phyloP scores from a whole-genome alignment of 2,888 invertebrate species.

The Drosophila anomalata region DNA sequence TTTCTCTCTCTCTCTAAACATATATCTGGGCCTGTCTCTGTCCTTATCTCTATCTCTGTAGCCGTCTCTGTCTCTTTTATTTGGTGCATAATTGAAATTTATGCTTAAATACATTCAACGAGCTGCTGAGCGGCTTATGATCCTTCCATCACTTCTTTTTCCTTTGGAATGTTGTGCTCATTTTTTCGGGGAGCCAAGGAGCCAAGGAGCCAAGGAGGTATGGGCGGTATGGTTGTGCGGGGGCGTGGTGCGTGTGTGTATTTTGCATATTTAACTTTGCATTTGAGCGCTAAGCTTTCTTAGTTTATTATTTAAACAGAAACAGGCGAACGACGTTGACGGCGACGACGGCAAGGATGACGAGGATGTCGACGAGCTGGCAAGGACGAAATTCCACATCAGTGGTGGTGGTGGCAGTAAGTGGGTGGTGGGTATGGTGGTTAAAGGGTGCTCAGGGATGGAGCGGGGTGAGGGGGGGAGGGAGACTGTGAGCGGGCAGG shows the following conservation, averaged over 20 bases:
- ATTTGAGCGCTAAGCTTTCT: constrained; percentile 68
- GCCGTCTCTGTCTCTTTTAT: constrained; percentile 42
- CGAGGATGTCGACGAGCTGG: constrained; percentile 24
- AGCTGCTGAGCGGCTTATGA: constrained; percentile 67
- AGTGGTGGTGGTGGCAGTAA: background rate
- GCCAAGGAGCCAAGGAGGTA: background rate
- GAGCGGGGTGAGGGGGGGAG: background rate
- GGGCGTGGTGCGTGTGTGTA: constrained; percentile 42
- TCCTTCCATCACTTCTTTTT: constrained; percentile 38
- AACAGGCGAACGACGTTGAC: constrained; percentile 55
- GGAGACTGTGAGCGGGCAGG: background rate
- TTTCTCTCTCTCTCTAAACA: background rate
- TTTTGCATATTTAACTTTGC: constrained; percentile 69
- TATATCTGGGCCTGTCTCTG: background rate
- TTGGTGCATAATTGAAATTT: constrained; percentile 72
- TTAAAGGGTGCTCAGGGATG: background rate
- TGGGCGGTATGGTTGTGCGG: background rate
- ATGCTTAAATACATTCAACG: constrained; percentile 65
- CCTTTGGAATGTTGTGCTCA: constrained; percentile 17
- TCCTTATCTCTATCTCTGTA: constrained; percentile 16
- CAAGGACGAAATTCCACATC: constrained; percentile 15
- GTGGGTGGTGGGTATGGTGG: background rate
- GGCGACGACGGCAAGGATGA: constrained; percentile 38
- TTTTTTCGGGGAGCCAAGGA: constrained; percentile 2
- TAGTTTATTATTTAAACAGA: constrained; percentile 70